These are phyloP conservation scores for Brenthis hecate DNA, from an alignment of 2,888 invertebrate genomes.

Conservation along the genomic window DNA sequence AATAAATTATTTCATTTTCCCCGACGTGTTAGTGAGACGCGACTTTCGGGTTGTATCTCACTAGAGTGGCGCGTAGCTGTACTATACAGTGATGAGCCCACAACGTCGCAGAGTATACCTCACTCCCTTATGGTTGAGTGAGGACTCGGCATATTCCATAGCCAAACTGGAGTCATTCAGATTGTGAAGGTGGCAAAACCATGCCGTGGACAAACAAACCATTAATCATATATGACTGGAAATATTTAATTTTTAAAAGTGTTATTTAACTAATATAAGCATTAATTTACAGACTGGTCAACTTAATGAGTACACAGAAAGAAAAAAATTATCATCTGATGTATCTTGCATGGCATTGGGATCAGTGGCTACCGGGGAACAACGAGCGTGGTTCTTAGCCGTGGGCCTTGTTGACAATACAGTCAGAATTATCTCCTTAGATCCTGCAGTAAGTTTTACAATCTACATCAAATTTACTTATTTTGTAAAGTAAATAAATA, in stretches of 20 bases:
- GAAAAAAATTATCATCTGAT: conserved; percentile 97
- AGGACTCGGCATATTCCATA: conserved; percentile 88
- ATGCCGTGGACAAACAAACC: conserved; percentile 79
- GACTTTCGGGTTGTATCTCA: conserved; percentile 57
- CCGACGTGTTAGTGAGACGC: conserved; percentile 66
- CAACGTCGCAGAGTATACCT: conserved; percentile 84
- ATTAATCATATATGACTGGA: background rate
- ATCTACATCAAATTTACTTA: background rate
- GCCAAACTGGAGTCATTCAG: conserved; percentile 86
- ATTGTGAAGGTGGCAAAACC: conserved; percentile 85
- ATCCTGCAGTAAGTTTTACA: conserved; percentile 89
- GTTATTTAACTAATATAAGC: background rate
- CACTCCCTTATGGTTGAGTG: conserved; percentile 80
- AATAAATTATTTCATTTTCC: conserved; percentile 14
- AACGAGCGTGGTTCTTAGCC: conserved; percentile 96
- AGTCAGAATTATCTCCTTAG: conserved; percentile 97
- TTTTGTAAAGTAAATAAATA: conserved; percentile 6
- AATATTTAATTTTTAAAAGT: background rate
- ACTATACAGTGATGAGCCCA: conserved; percentile 79
- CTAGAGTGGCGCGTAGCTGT: conserved; percentile 77
- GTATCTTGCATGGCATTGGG: conserved; percentile 99
- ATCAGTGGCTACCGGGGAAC: conserved; percentile 96
- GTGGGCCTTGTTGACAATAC: conserved; percentile 98
- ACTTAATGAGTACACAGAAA: conserved; percentile 98
- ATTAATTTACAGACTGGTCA: conserved; percentile 91